These are phyloP conservation scores for Eudorcas thomsonii DNA, from an alignment of 2,113 vertebrate genomes.

Conservation along the genomic window DNA sequence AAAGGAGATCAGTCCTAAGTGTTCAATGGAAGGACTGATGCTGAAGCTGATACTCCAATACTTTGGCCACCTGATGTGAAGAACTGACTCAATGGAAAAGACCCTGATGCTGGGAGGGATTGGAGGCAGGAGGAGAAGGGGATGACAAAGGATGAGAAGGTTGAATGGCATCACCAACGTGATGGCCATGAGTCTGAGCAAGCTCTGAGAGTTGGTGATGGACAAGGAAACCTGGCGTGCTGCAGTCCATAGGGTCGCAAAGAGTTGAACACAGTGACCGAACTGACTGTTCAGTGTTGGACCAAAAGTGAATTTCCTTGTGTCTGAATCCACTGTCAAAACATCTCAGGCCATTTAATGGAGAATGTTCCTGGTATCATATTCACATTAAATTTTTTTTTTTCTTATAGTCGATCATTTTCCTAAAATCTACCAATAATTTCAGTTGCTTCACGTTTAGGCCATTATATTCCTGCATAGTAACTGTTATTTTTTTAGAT, in stretches of 20 bases:
- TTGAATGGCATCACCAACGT: neutral
- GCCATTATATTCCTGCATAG: neutral
- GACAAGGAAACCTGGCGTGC: neutral
- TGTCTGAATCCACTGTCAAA: neutral
- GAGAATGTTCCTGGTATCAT: neutral
- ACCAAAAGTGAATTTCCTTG: neutral
- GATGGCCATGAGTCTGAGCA: neutral
- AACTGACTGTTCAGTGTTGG: neutral
- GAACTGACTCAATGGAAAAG: too few relatives aligned
- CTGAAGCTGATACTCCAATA: too few relatives aligned
- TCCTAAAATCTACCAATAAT: neutral
- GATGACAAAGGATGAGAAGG: neutral
- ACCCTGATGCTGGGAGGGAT: neutral
- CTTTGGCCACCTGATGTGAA: too few relatives aligned
- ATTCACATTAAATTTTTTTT: neutral
- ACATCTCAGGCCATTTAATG: neutral
- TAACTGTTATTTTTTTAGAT: neutral
- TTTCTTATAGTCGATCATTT: neutral
- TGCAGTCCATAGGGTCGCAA: fast-evolving
- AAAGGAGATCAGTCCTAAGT: too few relatives aligned
- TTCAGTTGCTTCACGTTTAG: neutral
- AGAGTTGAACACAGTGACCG: neutral
- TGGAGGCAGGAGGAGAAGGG: neutral
- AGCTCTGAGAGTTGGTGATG: neutral
- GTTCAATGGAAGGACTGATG: too few relatives aligned